A percentile compares a stretch with the other conserved stretches of the same genome.
Evolutionary conservation across 2,888 invertebrate species (phyloP).

Genomic region (Actias luna): DNA sequence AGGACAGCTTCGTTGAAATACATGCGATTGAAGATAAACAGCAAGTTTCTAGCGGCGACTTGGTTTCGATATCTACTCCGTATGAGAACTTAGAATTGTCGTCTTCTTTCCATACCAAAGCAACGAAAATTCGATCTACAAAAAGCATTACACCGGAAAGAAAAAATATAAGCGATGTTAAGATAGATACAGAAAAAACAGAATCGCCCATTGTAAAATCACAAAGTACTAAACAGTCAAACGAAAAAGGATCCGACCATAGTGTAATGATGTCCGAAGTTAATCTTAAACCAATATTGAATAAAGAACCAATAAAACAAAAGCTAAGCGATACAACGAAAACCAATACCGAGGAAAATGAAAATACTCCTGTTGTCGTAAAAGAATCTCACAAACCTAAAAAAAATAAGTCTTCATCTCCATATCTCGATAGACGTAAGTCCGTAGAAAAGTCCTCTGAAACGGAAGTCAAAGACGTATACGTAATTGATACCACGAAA

Average conservation of each 20-base stretch:
- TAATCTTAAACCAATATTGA: constrained; percentile 27
- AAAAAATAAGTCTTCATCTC: constrained; percentile 62
- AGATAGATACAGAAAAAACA: constrained; percentile 37
- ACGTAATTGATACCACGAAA: constrained; percentile 70
- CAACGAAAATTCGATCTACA: constrained; percentile 55
- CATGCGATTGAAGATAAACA: constrained; percentile 71
- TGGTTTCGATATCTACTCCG: constrained; percentile 69
- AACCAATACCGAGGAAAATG: constrained; percentile 31
- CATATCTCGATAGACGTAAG: constrained; percentile 53
- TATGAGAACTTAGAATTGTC: constrained; percentile 57
- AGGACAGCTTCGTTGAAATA: constrained; percentile 75
- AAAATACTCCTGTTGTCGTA: constrained; percentile 30
- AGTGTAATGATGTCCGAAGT: constrained; percentile 34
- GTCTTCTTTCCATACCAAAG: constrained; percentile 48
- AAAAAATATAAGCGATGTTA: constrained; percentile 36
- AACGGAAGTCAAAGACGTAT: constrained; percentile 63
- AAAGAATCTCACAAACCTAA: constrained; percentile 52
- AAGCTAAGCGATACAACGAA: constrained; percentile 30
- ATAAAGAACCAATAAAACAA: constrained; percentile 33
- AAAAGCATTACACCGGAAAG: constrained; percentile 58
- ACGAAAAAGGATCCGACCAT: constrained; percentile 22
- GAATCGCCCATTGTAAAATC: background rate
- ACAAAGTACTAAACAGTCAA: too few relatives aligned
- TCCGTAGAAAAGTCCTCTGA: constrained; percentile 46
- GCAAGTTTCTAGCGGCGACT: constrained; percentile 55